Evolutionary conservation across 2,113 vertebrate species (phyloP).

Genomic region (Archilochus colubris): DNA sequence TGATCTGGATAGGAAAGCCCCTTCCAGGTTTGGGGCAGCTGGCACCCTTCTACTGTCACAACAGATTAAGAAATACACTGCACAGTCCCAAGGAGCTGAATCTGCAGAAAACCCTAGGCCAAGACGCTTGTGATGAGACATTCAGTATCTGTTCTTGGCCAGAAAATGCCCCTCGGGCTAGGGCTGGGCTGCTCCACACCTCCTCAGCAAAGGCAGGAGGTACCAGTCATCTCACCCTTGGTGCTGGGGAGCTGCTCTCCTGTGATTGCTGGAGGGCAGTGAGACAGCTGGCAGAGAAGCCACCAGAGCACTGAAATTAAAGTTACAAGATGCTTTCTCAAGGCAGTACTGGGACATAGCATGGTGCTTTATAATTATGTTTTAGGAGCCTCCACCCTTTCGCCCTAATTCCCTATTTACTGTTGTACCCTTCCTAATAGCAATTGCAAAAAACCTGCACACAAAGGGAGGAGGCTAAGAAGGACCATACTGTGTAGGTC

Average conservation of each 20-base stretch:
- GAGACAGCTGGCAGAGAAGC: conserved; percentile 44
- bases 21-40: neutral
- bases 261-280: conserved; percentile 4
- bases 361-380: conserved; percentile 56
- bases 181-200: conserved; percentile 8
- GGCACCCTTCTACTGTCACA: neutral
- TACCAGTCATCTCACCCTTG: neutral
- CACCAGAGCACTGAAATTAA: neutral
- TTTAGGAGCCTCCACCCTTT: conserved; percentile 52
- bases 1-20: neutral
- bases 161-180: conserved; percentile 16
- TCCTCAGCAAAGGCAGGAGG: neutral
- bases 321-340: conserved; percentile 65
- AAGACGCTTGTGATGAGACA: neutral
- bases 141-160: neutral
- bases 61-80: conserved; percentile 13
- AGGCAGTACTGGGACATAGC: conserved; percentile 20
- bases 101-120: neutral
- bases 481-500: neutral
- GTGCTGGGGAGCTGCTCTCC: conserved; percentile 22
- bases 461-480: neutral
- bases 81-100: neutral
- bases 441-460: neutral
- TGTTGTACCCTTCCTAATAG: conserved; percentile 35
- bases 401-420: conserved; percentile 59